phyloP scores from a whole-genome alignment of 1,140 invertebrate species.

The Chironomus striatipennis region DNA sequence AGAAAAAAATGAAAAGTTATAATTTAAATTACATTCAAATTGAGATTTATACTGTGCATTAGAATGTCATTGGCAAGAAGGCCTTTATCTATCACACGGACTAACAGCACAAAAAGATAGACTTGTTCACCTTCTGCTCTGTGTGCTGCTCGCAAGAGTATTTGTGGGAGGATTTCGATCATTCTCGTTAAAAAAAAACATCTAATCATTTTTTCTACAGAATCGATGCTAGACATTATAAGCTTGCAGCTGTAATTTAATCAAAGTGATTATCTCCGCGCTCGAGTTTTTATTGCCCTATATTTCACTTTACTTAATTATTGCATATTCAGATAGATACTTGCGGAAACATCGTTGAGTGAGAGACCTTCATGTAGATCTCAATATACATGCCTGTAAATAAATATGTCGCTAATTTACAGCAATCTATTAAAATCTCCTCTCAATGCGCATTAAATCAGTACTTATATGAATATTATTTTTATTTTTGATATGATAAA shows the following conservation, averaged over 20 bases:
- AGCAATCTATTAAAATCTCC: too few relatives aligned
- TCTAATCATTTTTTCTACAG: constrained; percentile 3
- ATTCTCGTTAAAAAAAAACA: background rate
- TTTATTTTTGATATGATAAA: too few relatives aligned
- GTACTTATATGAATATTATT: too few relatives aligned
- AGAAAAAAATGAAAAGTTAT: constrained; percentile 9
- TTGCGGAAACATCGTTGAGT: too few relatives aligned
- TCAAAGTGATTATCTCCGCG: constrained; percentile 6
- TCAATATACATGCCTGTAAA: too few relatives aligned
- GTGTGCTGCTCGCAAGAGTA: background rate
- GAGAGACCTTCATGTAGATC: too few relatives aligned
- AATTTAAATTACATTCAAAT: background rate
- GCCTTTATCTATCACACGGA: background rate
- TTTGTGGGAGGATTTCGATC: constrained; percentile 16
- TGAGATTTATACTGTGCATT: background rate
- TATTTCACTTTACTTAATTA: constrained; percentile 1
- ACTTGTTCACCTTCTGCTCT: constrained; percentile 11
- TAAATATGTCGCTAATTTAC: too few relatives aligned
- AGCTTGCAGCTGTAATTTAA: constrained; percentile 3
- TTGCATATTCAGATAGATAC: background rate
- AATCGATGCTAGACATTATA: constrained; percentile 3
- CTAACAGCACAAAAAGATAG: background rate
- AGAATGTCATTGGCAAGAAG: constrained; percentile 9
- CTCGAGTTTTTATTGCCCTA: constrained; percentile 12
- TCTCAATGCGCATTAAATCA: too few relatives aligned